These are phyloP conservation scores for Cetonia aurata DNA, from an alignment of 2,888 invertebrate genomes.

Conservation along the genomic window DNA sequence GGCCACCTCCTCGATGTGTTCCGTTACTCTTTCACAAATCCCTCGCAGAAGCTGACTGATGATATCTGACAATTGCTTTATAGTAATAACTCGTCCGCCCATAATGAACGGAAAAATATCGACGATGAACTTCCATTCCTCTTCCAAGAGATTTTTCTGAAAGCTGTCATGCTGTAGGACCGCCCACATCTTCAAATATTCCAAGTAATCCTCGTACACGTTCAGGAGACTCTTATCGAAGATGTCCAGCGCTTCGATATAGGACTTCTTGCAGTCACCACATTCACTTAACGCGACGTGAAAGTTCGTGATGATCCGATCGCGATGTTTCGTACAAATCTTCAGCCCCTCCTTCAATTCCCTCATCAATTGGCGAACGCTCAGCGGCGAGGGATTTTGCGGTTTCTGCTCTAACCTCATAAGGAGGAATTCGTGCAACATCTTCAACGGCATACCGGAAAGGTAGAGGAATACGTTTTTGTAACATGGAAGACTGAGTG, in stretches of 20 bases:
- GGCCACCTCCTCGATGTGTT: constrained; percentile 65
- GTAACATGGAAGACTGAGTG: constrained; percentile 88
- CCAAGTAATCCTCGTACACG: constrained; percentile 80
- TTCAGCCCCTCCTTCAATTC: constrained; percentile 92
- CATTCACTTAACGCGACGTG: constrained; percentile 71
- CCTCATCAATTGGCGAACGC: constrained; percentile 83
- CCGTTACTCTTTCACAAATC: constrained; percentile 67
- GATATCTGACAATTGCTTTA: constrained; percentile 78
- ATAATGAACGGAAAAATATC: constrained; percentile 82
- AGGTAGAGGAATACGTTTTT: constrained; percentile 88
- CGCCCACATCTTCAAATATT: constrained; percentile 88
- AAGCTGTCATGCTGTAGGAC: constrained; percentile 74
- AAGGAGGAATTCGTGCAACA: constrained; percentile 91
- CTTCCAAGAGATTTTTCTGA: constrained; percentile 83
- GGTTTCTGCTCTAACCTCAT: constrained; percentile 88
- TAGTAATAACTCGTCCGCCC: constrained; percentile 80
- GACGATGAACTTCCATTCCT: constrained; percentile 90
- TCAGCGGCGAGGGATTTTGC: constrained; percentile 85
- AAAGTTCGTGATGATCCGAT: constrained; percentile 79
- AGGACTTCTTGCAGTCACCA: constrained; percentile 66
- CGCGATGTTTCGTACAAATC: constrained; percentile 85
- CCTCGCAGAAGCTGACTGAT: constrained; percentile 67
- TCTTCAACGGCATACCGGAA: constrained; percentile 86
- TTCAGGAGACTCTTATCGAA: constrained; percentile 82
- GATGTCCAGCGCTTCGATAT: constrained; percentile 74